Conservation (phyloP, 2,888 invertebrate species). For the Ophion costatus region DNA sequence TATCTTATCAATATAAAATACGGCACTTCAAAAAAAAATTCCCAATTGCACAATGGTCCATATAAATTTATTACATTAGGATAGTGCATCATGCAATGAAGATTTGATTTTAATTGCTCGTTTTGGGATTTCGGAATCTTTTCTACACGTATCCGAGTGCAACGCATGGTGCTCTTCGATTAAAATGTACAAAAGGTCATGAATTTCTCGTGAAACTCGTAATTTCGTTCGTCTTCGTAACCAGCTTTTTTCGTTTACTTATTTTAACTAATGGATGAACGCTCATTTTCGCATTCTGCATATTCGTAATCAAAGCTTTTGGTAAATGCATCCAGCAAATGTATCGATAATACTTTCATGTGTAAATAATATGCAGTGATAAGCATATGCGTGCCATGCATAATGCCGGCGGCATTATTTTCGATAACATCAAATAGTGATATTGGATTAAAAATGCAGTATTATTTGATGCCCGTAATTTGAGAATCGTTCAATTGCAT, state of each 20-base stretch:
- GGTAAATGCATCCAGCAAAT: constrained; percentile 46
- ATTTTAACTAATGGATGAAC: constrained; percentile 52
- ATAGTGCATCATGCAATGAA: constrained; percentile 52
- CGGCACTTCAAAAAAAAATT: too few relatives aligned
- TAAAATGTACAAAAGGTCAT: constrained; percentile 38
- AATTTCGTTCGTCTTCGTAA: constrained; percentile 63
- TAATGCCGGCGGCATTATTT: constrained; percentile 65
- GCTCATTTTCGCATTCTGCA: constrained; percentile 49
- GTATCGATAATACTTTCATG: constrained; percentile 37
- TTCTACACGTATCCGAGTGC: constrained; percentile 36
- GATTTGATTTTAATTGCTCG: constrained; percentile 45
- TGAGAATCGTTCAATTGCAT: constrained; percentile 35
- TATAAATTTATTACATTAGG: constrained; percentile 7
- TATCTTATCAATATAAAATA: neutral
- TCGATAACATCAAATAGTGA: constrained; percentile 57
- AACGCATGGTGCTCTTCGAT: constrained; percentile 52
- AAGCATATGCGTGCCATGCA: constrained; percentile 65
- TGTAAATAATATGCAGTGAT: constrained; percentile 54
- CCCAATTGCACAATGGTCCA: constrained; percentile 14
- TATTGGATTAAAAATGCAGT: constrained; percentile 63
- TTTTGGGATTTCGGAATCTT: constrained; percentile 7
- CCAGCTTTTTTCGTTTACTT: constrained; percentile 54
- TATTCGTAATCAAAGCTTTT: constrained; percentile 54
- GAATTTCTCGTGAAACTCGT: constrained; percentile 52
- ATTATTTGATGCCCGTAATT: constrained; percentile 60